phyloP scores from a whole-genome alignment of 2,113 vertebrate genomes.

The Spermophilus dauricus region DNA sequence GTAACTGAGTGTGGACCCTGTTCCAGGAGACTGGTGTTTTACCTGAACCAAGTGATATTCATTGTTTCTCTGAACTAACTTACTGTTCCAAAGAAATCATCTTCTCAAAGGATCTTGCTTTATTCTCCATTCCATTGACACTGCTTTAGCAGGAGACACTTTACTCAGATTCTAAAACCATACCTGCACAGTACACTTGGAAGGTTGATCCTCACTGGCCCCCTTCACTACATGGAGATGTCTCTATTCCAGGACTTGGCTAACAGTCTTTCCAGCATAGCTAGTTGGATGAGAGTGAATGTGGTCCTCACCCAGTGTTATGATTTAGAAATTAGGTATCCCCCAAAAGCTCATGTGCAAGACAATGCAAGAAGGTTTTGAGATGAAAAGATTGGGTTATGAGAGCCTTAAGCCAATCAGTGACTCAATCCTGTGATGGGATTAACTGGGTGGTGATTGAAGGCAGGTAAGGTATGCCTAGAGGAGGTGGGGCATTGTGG shows the following conservation, averaged over 20 bases:
- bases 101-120: conserved; percentile 94
- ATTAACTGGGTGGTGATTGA: too few species aligned
- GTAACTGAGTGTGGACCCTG: conserved; percentile 90
- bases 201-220: conserved; percentile 93
- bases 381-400: too few species aligned
- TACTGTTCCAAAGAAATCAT: conserved; percentile 91
- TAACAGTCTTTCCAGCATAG: conserved; percentile 92
- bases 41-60: conserved; percentile 93
- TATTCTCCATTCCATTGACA: conserved; percentile 91
- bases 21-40: conserved; percentile 92
- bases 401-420: too few species aligned
- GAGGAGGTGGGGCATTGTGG: too few species aligned
- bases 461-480: too few species aligned
- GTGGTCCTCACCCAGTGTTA: conserved; percentile 90
- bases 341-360: too few species aligned
- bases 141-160: conserved; percentile 92
- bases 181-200: conserved; percentile 92
- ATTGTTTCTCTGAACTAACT: conserved; percentile 93
- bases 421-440: too few species aligned
- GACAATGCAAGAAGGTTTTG: too few species aligned
- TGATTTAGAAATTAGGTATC: too few species aligned
- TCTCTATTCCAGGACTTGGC: conserved; percentile 93
- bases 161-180: conserved; percentile 95
- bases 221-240: conserved; percentile 93
- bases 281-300: conserved; percentile 92